Evolutionary conservation across 2,113 vertebrate genomes (phyloP).

Genomic region (Anarhynchus alexandrinus): DNA sequence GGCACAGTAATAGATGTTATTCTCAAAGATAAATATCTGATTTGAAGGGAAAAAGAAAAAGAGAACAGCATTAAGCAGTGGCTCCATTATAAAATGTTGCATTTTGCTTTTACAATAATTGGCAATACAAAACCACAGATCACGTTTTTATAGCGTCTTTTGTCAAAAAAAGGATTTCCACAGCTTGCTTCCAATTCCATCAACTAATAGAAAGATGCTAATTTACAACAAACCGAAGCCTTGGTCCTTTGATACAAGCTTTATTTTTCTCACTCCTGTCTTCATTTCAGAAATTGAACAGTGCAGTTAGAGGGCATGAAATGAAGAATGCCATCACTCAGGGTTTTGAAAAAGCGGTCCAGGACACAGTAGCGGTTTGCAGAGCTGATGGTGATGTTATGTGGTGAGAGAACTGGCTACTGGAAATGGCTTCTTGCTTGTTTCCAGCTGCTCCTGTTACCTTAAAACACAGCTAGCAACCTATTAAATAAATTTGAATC

Average conservation of each 20-base stretch:
- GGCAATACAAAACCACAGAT: not conserved
- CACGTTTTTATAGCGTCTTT: not conserved
- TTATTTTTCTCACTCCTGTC: not conserved
- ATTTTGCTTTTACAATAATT: conserved; percentile 12
- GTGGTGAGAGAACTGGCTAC: not conserved
- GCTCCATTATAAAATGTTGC: not conserved
- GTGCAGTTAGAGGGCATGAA: not conserved
- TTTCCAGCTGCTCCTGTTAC: not conserved
- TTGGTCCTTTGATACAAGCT: not conserved
- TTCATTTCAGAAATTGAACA: not conserved
- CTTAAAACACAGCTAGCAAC: not conserved
- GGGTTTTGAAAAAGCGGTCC: not conserved
- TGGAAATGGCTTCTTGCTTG: not conserved
- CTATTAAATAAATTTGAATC: not conserved
- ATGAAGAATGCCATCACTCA: not conserved
- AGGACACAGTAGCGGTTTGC: not conserved
- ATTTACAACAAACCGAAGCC: conserved; percentile 5
- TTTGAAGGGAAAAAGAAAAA: conserved; percentile 47
- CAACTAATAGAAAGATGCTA: conserved; percentile 3
- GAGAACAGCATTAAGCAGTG: conserved; percentile 15
- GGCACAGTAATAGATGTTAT: conserved; percentile 98
- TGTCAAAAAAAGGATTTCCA: not conserved
- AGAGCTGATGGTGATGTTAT: not conserved
- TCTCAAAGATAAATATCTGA: conserved; percentile 98
- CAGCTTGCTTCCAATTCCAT: not conserved